phyloP scores from a whole-genome alignment of 2,888 invertebrate species.

The Lapara coniferarum region DNA sequence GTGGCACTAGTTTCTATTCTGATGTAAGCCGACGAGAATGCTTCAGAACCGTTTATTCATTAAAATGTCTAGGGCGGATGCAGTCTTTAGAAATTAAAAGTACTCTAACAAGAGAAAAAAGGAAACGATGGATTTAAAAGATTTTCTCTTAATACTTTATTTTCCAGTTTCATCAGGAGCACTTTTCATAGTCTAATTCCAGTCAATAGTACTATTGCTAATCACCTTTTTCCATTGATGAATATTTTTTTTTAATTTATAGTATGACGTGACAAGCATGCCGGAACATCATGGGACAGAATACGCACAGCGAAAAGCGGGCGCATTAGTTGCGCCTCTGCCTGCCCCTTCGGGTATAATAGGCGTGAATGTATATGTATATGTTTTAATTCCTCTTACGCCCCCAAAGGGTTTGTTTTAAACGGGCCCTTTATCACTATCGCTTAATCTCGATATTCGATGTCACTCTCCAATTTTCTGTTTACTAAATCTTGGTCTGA shows the following conservation, averaged over 20 bases:
- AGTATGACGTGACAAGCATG: too few species aligned
- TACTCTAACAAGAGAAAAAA: background rate
- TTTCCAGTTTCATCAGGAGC: constrained; percentile 2
- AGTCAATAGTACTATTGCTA: background rate
- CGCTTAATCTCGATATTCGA: background rate
- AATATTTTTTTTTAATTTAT: too few species aligned
- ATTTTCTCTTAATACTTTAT: constrained; percentile 10
- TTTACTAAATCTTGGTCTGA: background rate
- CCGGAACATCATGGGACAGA: too few species aligned
- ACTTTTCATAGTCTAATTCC: background rate
- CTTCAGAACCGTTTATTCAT: background rate
- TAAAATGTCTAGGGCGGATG: background rate
- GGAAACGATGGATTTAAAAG: background rate
- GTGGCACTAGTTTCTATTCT: background rate
- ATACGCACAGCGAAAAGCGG: too few species aligned
- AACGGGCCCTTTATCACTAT: background rate
- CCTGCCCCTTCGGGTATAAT: too few species aligned
- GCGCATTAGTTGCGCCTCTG: too few species aligned
- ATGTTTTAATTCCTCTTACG: too few species aligned
- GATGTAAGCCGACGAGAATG: background rate
- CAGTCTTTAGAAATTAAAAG: constrained; percentile 9
- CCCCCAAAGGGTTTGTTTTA: background rate
- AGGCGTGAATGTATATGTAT: too few species aligned
- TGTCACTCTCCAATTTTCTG: background rate
- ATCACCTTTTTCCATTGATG: background rate